phyloP scores from a whole-genome alignment of 2,888 invertebrate species.

The Danaus chrysippus region DNA sequence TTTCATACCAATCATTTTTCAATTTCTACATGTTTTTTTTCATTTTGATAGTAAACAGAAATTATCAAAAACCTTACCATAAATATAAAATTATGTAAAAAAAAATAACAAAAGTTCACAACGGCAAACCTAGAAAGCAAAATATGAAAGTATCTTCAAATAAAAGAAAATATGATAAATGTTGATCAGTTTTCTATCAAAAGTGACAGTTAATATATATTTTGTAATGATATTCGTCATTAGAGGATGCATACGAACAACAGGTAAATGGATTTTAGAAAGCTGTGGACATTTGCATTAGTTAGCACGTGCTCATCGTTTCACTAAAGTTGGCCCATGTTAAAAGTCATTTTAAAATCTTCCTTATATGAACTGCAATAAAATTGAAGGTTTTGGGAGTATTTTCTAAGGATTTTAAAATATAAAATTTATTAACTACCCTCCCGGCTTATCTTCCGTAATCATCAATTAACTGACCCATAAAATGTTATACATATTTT shows the following conservation, averaged over 20 bases:
- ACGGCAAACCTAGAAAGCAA: not conserved
- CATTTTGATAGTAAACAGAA: too few relatives aligned
- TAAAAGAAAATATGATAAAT: conserved; percentile 2
- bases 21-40: too few relatives aligned
- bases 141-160: not conserved
- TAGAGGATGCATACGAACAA: not conserved
- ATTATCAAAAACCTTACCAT: too few relatives aligned
- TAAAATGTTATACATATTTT: too few relatives aligned
- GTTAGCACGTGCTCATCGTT: conserved; percentile 17
- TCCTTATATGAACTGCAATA: not conserved
- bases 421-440: too few relatives aligned
- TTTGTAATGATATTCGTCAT: conserved; percentile 5
- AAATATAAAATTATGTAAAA: too few relatives aligned
- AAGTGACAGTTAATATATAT: conserved; percentile 6
- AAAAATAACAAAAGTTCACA: too few relatives aligned
- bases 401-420: too few relatives aligned
- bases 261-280: conserved; percentile 6
- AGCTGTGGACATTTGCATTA: conserved; percentile 21
- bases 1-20: too few relatives aligned
- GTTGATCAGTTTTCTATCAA: conserved; percentile 6
- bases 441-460: too few relatives aligned
- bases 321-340: conserved; percentile 10
- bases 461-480: too few relatives aligned
- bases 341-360: not conserved
- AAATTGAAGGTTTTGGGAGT: not conserved